These are phyloP conservation scores for Mus spretus DNA, from an alignment of 2,797 vertebrate species.

Conservation along the genomic window DNA sequence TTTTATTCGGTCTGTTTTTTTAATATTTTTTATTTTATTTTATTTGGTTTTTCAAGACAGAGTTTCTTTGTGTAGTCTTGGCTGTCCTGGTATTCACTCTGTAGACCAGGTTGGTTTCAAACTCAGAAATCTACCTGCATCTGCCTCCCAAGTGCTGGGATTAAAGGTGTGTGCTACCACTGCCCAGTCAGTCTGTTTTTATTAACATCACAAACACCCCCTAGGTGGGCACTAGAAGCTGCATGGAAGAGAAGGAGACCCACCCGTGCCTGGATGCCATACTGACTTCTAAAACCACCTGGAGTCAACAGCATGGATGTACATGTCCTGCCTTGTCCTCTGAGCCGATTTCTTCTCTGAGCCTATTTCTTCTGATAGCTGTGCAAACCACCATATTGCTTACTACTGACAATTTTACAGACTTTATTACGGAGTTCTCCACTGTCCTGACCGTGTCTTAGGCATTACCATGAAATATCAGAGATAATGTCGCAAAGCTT, in stretches of 20 bases:
- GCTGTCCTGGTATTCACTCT: too few relatives aligned
- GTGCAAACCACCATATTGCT: background rate
- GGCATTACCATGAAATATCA: background rate
- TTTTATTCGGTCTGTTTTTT: slow-evolving; percentile 4
- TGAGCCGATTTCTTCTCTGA: background rate
- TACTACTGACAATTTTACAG: background rate
- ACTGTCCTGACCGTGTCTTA: background rate
- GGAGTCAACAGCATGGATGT: background rate
- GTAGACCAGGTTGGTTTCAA: too few relatives aligned
- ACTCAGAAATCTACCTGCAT: too few relatives aligned
- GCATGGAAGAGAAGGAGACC: background rate
- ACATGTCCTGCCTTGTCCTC: background rate
- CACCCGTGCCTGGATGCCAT: background rate
- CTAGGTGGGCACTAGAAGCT: background rate
- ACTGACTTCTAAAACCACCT: background rate
- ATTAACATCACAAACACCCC: background rate
- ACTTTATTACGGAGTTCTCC: background rate
- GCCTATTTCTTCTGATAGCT: background rate
- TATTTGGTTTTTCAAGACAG: too few relatives aligned
- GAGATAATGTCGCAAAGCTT: too few relatives aligned
- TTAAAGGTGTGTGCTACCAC: too few relatives aligned
- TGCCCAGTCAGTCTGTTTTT: background rate
- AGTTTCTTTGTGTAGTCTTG: too few relatives aligned
- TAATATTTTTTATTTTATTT: too few relatives aligned
- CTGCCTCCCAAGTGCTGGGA: too few relatives aligned